Conservation (phyloP, 2,888 invertebrate genomes). For the Crematogaster levior region DNA sequence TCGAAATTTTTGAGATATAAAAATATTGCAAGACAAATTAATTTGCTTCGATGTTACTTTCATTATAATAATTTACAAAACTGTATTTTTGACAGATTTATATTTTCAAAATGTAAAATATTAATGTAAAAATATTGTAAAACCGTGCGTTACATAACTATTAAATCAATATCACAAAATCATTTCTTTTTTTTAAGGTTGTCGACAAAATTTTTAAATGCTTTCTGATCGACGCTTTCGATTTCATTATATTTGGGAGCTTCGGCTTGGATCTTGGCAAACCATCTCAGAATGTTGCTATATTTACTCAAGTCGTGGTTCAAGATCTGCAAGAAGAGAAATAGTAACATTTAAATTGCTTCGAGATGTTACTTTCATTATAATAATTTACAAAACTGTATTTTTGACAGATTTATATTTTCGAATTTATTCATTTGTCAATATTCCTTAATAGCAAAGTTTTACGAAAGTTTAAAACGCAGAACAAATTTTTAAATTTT, state of each 20-base stretch:
- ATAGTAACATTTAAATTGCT: background rate
- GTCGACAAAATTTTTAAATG: slow-evolving; percentile 77
- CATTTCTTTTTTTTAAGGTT: slow-evolving; percentile 73
- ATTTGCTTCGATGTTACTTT: background rate
- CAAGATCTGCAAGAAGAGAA: slow-evolving; percentile 80
- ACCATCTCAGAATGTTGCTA: slow-evolving; percentile 90
- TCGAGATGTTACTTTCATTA: background rate
- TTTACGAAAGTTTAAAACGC: background rate
- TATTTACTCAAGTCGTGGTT: slow-evolving; percentile 90
- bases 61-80: background rate
- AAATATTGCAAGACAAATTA: background rate
- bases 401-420: background rate
- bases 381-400: background rate
- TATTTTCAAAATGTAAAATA: background rate
- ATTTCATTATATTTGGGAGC: slow-evolving; percentile 87
- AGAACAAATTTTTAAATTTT: background rate
- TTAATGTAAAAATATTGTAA: background rate
- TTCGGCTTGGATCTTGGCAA: slow-evolving; percentile 87
- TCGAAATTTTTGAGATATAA: background rate
- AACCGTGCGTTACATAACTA: background rate
- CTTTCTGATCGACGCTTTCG: slow-evolving; percentile 79
- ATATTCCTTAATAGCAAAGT: no score
- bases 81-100: background rate
- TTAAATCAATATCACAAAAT: background rate
- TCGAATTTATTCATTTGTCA: background rate